Evolutionary conservation across 2,888 invertebrate species (phyloP).

Genomic region (Prosapia bicincta): DNA sequence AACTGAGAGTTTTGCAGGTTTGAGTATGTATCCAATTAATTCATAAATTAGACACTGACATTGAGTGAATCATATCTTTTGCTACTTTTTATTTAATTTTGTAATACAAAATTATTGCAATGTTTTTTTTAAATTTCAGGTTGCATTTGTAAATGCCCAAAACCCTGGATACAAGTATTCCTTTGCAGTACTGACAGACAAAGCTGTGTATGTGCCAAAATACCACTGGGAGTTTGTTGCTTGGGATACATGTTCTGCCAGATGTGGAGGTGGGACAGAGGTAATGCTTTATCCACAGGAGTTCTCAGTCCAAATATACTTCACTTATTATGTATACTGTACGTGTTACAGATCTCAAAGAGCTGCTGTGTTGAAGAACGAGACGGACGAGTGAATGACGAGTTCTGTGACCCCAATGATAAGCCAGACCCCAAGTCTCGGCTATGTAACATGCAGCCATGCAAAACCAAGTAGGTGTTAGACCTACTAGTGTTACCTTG

Average conservation of each 20-base stretch:
- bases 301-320: background rate
- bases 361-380: slow-evolving; percentile 58
- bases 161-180: slow-evolving; percentile 82
- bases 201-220: slow-evolving; percentile 54
- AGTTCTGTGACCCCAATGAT: slow-evolving; percentile 49
- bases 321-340: background rate
- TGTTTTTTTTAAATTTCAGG: slow-evolving; percentile 38
- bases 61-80: too few species aligned
- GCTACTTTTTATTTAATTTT: too few species aligned
- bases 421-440: slow-evolving; percentile 48
- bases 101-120: background rate
- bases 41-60: too few species aligned
- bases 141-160: slow-evolving; percentile 54
- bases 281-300: slow-evolving; percentile 11
- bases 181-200: slow-evolving; percentile 69
- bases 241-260: slow-evolving; percentile 75
- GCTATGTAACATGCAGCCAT: slow-evolving; percentile 47
- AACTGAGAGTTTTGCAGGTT: too few species aligned
- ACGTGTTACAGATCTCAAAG: slow-evolving; percentile 49
- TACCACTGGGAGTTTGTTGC: slow-evolving; percentile 74
- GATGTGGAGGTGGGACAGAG: slow-evolving; percentile 71
- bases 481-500: too few species aligned
- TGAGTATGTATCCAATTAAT: too few species aligned
- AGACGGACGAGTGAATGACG: slow-evolving; percentile 58
- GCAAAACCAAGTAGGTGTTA: slow-evolving; percentile 30